Conservation (phyloP, 2,113 vertebrate genomes). For the Myrmophylax atrothorax region DNA sequence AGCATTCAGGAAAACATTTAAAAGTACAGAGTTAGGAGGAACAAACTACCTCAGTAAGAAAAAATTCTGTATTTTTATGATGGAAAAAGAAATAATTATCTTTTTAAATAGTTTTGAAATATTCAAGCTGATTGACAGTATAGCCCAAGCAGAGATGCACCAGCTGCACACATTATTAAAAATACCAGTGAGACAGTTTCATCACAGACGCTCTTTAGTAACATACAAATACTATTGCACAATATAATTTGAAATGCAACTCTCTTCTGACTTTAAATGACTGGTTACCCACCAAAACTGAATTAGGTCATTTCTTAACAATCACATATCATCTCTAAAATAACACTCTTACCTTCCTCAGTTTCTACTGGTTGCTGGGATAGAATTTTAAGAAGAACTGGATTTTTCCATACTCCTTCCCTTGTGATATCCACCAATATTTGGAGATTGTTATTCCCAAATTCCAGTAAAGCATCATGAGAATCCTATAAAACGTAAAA, state of each 20-base stretch:
- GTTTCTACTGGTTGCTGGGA: slow-evolving; percentile 85
- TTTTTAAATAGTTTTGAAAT: neutral
- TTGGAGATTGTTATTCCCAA: slow-evolving; percentile 93
- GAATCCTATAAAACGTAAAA: slow-evolving; percentile 74
- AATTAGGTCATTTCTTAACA: neutral
- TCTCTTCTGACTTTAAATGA: neutral
- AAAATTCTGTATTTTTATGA: neutral
- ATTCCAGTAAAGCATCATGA: slow-evolving; percentile 90
- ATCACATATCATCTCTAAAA: neutral
- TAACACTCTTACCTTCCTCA: slow-evolving; percentile 84
- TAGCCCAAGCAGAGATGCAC: neutral
- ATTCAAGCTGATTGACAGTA: neutral
- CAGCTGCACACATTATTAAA: neutral
- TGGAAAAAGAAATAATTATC: neutral
- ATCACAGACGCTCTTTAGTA: neutral
- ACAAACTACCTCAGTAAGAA: neutral
- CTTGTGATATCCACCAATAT: slow-evolving; percentile 90
- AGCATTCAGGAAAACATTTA: neutral
- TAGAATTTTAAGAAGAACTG: slow-evolving; percentile 87
- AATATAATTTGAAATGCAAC: neutral
- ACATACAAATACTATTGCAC: neutral
- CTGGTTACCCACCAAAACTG: neutral
- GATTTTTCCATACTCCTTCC: slow-evolving; percentile 94
- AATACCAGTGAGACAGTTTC: neutral
- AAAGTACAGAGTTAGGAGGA: neutral